Evolutionary conservation across 2,888 invertebrate species (phyloP).

Genomic region (Protonemura montana): DNA sequence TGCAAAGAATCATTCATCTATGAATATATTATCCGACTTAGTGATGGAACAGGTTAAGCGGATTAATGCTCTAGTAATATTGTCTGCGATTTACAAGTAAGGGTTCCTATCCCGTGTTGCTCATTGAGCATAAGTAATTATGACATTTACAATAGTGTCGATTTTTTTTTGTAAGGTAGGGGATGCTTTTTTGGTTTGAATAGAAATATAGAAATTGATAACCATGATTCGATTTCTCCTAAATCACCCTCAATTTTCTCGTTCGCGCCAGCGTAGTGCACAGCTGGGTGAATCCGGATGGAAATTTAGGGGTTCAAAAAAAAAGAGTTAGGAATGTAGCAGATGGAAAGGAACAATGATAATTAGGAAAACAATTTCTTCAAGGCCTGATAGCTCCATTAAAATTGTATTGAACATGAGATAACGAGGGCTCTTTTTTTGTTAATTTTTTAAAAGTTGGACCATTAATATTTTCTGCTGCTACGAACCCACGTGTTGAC

Average conservation of each 20-base stretch:
- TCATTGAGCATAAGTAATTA: not conserved
- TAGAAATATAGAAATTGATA: slow-evolving; percentile 4
- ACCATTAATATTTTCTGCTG: slow-evolving; percentile 31
- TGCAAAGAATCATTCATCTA: not conserved
- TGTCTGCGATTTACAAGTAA: not conserved
- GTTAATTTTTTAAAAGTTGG: slow-evolving; percentile 20
- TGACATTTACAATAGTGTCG: slow-evolving; percentile 7
- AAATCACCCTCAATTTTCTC: not conserved
- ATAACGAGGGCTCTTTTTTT: slow-evolving; percentile 27
- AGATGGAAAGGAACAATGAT: slow-evolving; percentile 22
- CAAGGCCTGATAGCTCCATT: slow-evolving; percentile 22
- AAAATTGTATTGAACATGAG: slow-evolving; percentile 7
- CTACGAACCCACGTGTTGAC: slow-evolving; percentile 22
- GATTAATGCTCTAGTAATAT: not conserved
- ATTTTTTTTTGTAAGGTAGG: not conserved
- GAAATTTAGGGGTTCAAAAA: slow-evolving; percentile 37
- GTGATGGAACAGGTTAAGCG: not conserved
- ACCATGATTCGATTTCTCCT: slow-evolving; percentile 9
- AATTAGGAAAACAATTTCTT: slow-evolving; percentile 28
- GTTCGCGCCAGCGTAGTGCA: not conserved
- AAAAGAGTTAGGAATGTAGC: slow-evolving; percentile 33
- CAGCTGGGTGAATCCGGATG: slow-evolving; percentile 10
- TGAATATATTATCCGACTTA: not conserved
- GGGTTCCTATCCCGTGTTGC: not conserved
- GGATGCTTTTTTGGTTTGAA: not conserved